phyloP scores from a whole-genome alignment of 2,888 invertebrate genomes.

The Drosophila kuntzei region DNA sequence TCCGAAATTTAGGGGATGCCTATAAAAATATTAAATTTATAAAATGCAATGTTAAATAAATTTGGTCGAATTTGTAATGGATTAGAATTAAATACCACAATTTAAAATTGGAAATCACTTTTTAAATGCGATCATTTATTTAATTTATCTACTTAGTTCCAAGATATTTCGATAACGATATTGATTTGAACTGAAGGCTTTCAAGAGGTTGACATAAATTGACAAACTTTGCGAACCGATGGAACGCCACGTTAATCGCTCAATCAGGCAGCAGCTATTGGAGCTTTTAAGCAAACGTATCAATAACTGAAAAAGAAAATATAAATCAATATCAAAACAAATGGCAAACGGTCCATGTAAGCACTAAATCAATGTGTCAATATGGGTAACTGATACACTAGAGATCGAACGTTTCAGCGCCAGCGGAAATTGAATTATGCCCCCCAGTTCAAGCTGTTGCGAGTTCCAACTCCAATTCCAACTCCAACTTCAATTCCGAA shows the following conservation, averaged over 20 bases:
- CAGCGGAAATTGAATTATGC: constrained; percentile 79
- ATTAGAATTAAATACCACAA: too few species aligned
- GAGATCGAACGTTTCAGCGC: constrained; percentile 45
- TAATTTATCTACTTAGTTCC: neutral
- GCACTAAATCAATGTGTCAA: constrained; percentile 81
- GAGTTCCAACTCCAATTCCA: constrained; percentile 18
- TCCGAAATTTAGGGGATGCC: too few species aligned
- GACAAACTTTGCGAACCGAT: constrained; percentile 74
- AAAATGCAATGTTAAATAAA: too few species aligned
- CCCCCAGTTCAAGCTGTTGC: constrained; percentile 41
- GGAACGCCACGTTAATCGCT: constrained; percentile 65
- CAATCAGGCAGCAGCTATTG: constrained; percentile 56
- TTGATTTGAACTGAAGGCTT: constrained; percentile 65
- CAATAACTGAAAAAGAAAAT: constrained; percentile 77
- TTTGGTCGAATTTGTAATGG: too few species aligned
- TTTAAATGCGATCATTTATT: neutral
- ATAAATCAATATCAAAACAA: constrained; percentile 79
- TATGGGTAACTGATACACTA: constrained; percentile 77
- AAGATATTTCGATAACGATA: constrained; percentile 2
- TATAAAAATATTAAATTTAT: too few species aligned
- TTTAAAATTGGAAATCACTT: neutral
- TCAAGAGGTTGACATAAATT: constrained; percentile 70
- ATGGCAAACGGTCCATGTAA: constrained; percentile 75
- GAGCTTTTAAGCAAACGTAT: constrained; percentile 57
- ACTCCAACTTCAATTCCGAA: constrained; percentile 6